Evolutionary conservation across 2,888 invertebrate species (phyloP).

Genomic region (Eristalinus aeneus): DNA sequence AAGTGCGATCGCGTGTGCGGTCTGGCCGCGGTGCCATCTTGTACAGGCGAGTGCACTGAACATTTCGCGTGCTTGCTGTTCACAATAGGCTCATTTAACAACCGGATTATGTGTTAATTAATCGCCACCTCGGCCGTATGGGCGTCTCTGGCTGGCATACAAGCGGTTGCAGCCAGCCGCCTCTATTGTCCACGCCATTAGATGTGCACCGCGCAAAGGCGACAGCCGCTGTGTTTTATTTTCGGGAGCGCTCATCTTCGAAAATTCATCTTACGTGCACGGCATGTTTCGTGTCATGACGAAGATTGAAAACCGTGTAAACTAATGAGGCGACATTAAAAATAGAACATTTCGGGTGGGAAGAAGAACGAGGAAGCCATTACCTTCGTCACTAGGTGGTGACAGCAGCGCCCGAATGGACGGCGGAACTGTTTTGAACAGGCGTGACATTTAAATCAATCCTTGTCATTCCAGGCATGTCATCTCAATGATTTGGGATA

Average conservation of each 20-base stretch:
- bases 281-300: not conserved
- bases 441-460: conserved; percentile 38
- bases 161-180: not conserved
- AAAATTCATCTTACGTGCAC: conserved; percentile 21
- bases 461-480: conserved; percentile 6
- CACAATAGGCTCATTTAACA: conserved; percentile 9
- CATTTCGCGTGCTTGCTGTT: not conserved
- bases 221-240: not conserved
- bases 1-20: not conserved
- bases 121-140: conserved; percentile 20
- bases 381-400: conserved; percentile 33
- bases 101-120: conserved; percentile 36
- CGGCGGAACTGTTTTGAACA: conserved; percentile 12
- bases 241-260: conserved; percentile 25
- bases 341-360: conserved; percentile 39
- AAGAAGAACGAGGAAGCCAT: not conserved
- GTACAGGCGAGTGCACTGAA: not conserved
- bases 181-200: not conserved
- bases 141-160: not conserved
- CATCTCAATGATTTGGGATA: conserved; percentile 6
- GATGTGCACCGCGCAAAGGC: not conserved
- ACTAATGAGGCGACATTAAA: conserved; percentile 28
- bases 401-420: not conserved
- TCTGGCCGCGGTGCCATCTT: not conserved
- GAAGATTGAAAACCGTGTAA: conserved; percentile 41